Evolutionary conservation across 2,113 vertebrate species (phyloP).

Genomic region (Percina caprodes): DNA sequence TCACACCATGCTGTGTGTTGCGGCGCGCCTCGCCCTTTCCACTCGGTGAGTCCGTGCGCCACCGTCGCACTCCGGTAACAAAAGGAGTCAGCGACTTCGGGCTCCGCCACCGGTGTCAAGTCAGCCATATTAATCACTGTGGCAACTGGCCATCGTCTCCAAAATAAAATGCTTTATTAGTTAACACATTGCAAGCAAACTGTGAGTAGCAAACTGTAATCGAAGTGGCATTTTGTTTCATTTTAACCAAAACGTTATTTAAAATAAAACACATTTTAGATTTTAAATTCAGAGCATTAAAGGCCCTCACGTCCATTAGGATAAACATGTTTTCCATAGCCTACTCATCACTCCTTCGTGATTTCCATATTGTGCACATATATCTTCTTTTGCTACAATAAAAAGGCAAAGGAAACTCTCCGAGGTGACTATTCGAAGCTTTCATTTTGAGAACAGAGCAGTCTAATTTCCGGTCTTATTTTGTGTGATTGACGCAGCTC

Average conservation of each 20-base stretch:
- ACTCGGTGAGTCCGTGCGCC: conserved; percentile 53
- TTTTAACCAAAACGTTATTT: neutral
- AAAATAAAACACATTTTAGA: too few species aligned
- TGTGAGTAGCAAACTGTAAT: neutral
- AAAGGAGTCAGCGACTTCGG: conserved; percentile 72
- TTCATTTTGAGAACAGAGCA: conserved; percentile 56
- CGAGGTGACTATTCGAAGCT: neutral
- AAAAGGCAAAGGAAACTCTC: neutral
- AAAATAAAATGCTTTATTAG: conserved; percentile 54
- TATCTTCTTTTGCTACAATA: neutral
- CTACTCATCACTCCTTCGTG: neutral
- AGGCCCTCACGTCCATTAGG: neutral
- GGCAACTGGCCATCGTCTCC: neutral
- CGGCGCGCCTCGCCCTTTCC: conserved; percentile 83
- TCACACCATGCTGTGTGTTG: conserved; percentile 38
- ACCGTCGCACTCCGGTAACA: conserved; percentile 73
- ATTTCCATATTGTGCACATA: neutral
- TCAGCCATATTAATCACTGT: neutral
- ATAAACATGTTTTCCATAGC: neutral
- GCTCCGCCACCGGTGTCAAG: conserved; percentile 62
- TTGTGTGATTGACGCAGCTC: conserved; percentile 41
- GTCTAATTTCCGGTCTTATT: conserved; percentile 48
- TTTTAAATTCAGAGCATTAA: too few species aligned
- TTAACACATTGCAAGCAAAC: neutral
- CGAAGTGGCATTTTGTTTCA: neutral